Percentiles rank a stretch among this genome's conserved stretches.
Evolutionary conservation across 2,797 vertebrate species (phyloP).

Genomic region (Arctocebus calabarensis): DNA sequence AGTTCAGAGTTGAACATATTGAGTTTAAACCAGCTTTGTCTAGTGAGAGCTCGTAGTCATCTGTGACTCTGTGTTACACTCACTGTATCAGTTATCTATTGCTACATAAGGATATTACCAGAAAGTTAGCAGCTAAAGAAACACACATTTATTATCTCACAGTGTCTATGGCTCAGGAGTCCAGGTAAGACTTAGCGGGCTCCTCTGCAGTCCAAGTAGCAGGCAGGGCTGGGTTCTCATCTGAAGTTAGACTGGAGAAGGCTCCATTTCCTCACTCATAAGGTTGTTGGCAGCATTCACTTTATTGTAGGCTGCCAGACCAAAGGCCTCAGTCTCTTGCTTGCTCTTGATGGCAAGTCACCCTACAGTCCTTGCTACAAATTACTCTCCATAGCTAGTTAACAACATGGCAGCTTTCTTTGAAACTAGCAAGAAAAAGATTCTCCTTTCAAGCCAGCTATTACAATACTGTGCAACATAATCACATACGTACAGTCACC

Average conservation of each 20-base stretch:
- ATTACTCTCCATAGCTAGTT: not conserved
- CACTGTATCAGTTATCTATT: not conserved
- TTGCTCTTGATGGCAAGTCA: not conserved
- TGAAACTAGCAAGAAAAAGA: not conserved
- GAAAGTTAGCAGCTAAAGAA: slow-evolving; percentile 31
- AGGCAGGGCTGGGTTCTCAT: not conserved
- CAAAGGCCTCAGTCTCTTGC: not conserved
- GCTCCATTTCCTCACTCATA: not conserved
- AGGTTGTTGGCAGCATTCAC: not conserved
- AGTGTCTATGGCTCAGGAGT: not conserved
- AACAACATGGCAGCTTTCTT: not conserved
- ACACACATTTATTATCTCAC: not conserved
- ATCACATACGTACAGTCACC: not conserved
- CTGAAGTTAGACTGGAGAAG: not conserved
- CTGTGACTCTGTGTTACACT: not conserved
- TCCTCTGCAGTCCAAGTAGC: not conserved
- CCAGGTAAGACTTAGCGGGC: not conserved
- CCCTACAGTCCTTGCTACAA: not conserved
- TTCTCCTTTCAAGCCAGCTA: slow-evolving; percentile 10
- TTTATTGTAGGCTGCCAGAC: not conserved
- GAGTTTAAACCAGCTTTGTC: not conserved
- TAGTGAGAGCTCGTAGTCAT: not conserved
- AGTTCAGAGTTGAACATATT: slow-evolving; percentile 12
- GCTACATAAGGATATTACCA: not conserved
- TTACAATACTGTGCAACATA: not conserved